These are phyloP conservation scores for Aphelinus certus DNA, from an alignment of 1,140 invertebrate species.

Conservation along the genomic window DNA sequence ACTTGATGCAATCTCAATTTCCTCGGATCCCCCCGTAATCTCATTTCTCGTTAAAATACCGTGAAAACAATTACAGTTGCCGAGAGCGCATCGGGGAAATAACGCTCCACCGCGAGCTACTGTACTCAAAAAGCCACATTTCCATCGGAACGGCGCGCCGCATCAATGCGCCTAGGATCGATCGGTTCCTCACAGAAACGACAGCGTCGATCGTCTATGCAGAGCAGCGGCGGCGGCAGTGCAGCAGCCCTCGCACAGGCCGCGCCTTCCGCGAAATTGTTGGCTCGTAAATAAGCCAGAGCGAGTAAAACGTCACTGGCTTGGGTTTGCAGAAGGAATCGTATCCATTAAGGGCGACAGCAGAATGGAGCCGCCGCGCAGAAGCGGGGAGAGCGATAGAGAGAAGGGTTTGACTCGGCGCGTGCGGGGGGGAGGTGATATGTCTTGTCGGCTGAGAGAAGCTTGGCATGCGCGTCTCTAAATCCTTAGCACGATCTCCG, in stretches of 20 bases:
- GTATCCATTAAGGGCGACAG: slow-evolving; percentile 41
- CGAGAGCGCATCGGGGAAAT: too few relatives aligned
- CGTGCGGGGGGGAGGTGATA: slow-evolving; percentile 30
- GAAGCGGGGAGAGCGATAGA: slow-evolving; percentile 20
- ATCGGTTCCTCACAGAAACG: background rate
- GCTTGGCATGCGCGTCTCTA: slow-evolving; percentile 39
- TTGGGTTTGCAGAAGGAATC: slow-evolving; percentile 25
- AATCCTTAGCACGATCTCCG: slow-evolving; percentile 44
- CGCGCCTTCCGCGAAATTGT: slow-evolving; percentile 14
- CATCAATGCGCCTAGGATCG: background rate
- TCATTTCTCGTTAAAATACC: too few relatives aligned
- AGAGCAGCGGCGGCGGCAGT: background rate
- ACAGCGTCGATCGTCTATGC: slow-evolving; percentile 2
- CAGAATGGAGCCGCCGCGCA: slow-evolving; percentile 27
- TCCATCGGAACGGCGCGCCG: background rate
- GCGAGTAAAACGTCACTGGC: slow-evolving; percentile 38
- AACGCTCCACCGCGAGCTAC: too few relatives aligned
- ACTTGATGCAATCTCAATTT: too few relatives aligned
- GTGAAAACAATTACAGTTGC: too few relatives aligned
- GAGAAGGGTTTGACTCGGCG: slow-evolving; percentile 36
- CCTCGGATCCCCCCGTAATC: too few relatives aligned
- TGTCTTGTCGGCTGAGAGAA: slow-evolving; percentile 35
- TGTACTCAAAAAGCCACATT: too few relatives aligned
- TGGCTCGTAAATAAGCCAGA: slow-evolving; percentile 31
- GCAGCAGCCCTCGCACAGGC: background rate